Conservation (phyloP, 2,113 vertebrate species). For the Sinosuthora webbiana region DNA sequence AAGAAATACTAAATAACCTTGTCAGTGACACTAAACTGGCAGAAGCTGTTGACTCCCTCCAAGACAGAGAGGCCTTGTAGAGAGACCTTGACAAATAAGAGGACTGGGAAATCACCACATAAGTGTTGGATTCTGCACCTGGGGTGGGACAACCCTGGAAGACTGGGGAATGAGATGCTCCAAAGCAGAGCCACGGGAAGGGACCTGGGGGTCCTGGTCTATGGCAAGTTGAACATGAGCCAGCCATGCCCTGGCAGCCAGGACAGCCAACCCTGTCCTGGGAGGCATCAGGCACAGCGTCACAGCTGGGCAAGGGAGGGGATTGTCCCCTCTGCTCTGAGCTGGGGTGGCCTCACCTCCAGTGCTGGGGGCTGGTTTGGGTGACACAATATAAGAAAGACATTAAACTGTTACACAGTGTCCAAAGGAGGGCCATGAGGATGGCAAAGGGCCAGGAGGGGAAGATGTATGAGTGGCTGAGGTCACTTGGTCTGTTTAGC, state of each 20-base stretch:
- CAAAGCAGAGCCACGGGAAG: rapidly evolving
- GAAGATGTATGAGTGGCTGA: rapidly evolving
- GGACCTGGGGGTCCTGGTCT: rapidly evolving
- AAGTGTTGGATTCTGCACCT: background rate
- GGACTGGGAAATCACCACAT: background rate
- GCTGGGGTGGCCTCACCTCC: rapidly evolving
- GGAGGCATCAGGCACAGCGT: background rate
- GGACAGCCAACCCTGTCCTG: rapidly evolving
- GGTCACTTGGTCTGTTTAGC: background rate
- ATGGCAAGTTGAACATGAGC: rapidly evolving
- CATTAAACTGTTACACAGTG: rapidly evolving
- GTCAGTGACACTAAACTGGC: background rate
- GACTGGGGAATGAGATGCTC: background rate
- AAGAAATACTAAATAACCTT: background rate
- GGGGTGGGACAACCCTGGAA: background rate
- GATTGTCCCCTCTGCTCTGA: background rate
- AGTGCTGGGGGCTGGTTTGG: background rate
- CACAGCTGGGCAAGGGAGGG: rapidly evolving
- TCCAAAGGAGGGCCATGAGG: background rate
- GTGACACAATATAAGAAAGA: rapidly evolving
- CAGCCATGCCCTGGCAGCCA: background rate
- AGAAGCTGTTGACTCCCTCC: background rate
- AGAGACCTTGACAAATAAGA: background rate
- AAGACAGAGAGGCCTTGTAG: background rate
- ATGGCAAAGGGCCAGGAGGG: background rate